A percentile compares a stretch with the other conserved stretches of the same genome.
phyloP scores from a whole-genome alignment of 2,113 vertebrate genomes.

The Ivindomyrus marchei region DNA sequence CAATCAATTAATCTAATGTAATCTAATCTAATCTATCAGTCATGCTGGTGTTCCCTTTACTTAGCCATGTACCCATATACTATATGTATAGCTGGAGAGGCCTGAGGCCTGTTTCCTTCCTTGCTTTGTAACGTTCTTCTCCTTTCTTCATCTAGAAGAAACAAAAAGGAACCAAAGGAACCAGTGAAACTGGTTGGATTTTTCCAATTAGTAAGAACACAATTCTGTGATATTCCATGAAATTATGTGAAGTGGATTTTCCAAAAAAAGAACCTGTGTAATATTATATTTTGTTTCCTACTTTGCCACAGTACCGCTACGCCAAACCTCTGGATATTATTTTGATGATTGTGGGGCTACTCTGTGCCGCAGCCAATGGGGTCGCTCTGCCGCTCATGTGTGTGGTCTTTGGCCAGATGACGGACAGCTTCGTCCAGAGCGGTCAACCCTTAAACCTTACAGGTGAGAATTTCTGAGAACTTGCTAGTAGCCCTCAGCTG shows the following conservation, averaged over 20 bases:
- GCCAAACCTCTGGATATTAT: constrained; percentile 36
- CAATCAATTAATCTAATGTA: too few species aligned
- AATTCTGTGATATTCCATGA: not conserved
- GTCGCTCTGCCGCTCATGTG: constrained; percentile 35
- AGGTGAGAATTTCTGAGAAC: constrained; percentile 24
- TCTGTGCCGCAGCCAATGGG: constrained; percentile 38
- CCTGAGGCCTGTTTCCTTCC: not conserved
- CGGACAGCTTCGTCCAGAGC: too few species aligned
- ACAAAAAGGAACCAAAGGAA: constrained; percentile 5
- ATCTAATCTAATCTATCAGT: too few species aligned
- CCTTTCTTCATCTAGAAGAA: not conserved
- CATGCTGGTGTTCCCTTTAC: not conserved
- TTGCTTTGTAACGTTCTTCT: not conserved
- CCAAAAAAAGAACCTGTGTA: not conserved
- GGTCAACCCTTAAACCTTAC: constrained; percentile 24
- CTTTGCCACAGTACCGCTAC: constrained; percentile 35
- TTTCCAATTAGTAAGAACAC: constrained; percentile 39
- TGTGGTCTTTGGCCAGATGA: constrained; percentile 37
- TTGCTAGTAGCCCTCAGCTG: not conserved
- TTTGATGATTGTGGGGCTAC: constrained; percentile 40
- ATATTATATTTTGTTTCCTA: not conserved
- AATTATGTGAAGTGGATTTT: not conserved
- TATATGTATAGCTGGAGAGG: not conserved
- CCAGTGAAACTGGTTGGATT: constrained; percentile 19
- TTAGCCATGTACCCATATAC: not conserved